Evolutionary conservation across 2,888 invertebrate genomes (phyloP).

Genomic region (Nemoura dubitans): DNA sequence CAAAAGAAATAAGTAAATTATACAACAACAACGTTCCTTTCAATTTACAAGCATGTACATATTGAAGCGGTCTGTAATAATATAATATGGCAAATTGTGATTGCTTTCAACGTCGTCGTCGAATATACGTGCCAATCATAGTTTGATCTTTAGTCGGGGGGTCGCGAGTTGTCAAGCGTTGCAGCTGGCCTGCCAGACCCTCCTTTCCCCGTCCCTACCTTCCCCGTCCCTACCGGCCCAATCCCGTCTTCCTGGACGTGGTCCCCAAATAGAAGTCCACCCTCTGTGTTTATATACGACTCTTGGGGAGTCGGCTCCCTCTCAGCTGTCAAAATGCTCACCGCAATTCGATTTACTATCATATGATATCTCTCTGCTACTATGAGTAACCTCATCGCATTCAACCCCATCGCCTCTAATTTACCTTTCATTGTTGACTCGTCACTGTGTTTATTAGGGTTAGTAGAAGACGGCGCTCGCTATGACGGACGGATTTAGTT

Average conservation of each 20-base stretch:
- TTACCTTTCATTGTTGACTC: constrained; percentile 18
- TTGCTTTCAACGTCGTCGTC: neutral
- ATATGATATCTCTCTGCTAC: neutral
- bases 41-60: neutral
- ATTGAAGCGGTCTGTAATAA: neutral
- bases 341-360: constrained; percentile 38
- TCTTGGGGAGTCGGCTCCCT: constrained; percentile 18
- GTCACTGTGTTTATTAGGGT: neutral
- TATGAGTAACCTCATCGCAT: constrained; percentile 1
- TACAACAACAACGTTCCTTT: constrained; percentile 28
- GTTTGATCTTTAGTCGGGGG: neutral
- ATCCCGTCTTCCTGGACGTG: constrained; percentile 3
- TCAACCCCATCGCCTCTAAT: constrained; percentile 32
- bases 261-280: constrained; percentile 29
- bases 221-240: neutral
- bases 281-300: constrained; percentile 29
- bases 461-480: neutral
- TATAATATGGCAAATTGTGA: constrained; percentile 26
- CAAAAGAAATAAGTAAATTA: constrained; percentile 3
- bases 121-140: constrained; percentile 15
- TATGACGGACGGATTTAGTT: neutral
- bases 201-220: neutral
- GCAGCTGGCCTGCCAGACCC: constrained; percentile 7
- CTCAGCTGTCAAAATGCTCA: constrained; percentile 29
- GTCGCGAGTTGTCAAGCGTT: neutral